Evolutionary conservation across 2,113 vertebrate genomes (phyloP).

Genomic region (Trogon surrucura): DNA sequence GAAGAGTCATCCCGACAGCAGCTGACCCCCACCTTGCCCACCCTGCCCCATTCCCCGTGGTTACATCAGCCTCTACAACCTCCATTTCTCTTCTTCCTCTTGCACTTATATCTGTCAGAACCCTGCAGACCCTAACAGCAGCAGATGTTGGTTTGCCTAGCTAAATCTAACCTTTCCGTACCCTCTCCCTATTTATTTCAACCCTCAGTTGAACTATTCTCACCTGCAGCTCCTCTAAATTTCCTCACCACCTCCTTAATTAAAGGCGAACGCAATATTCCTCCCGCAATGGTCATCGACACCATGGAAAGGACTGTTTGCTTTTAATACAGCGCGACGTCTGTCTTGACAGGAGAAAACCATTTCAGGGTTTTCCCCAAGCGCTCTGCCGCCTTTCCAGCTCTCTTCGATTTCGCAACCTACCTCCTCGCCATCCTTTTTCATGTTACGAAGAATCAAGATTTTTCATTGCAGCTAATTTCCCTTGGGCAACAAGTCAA

Average conservation of each 20-base stretch:
- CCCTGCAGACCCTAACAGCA: background rate
- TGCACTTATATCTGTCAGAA: background rate
- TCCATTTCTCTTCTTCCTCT: background rate
- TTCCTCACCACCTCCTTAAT: background rate
- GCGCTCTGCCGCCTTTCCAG: background rate
- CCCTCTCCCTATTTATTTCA: fast-evolving
- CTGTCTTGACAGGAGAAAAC: background rate
- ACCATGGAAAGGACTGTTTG: background rate
- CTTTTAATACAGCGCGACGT: fast-evolving
- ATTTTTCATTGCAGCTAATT: background rate
- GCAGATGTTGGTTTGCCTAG: background rate
- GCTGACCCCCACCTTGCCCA: background rate
- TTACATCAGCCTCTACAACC: background rate
- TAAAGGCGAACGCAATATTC: background rate
- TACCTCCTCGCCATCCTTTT: background rate
- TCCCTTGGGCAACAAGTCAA: background rate
- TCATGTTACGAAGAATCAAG: background rate
- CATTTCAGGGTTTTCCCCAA: background rate
- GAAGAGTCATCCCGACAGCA: fast-evolving
- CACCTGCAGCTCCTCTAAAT: background rate
- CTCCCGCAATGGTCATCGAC: background rate
- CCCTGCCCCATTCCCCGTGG: background rate
- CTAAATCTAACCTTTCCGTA: fast-evolving
- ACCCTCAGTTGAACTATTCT: background rate
- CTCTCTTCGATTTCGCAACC: background rate